Evolutionary conservation across 2,113 vertebrate species (phyloP).

Genomic region (Monarcha castaneiventris): DNA sequence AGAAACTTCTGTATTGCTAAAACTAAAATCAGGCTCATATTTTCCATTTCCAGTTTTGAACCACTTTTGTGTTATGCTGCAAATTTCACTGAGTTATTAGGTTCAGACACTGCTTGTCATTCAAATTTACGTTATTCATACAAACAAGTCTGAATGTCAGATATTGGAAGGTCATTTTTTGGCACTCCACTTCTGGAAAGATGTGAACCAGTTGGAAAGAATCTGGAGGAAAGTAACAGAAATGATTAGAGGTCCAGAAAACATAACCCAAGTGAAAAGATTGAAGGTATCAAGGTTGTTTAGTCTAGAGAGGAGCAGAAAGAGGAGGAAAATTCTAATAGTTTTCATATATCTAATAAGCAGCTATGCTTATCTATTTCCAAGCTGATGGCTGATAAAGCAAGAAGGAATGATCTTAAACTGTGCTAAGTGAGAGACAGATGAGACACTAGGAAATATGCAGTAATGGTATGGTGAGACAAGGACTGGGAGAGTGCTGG

Average conservation of each 20-base stretch:
- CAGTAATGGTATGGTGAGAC: neutral
- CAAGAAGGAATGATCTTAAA: neutral
- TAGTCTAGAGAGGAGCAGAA: neutral
- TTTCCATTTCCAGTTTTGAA: constrained; percentile 7
- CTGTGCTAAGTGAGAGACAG: neutral
- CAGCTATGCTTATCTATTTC: neutral
- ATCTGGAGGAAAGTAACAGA: neutral
- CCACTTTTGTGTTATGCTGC: neutral
- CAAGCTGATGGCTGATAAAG: neutral
- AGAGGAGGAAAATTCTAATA: neutral
- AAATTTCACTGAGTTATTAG: neutral
- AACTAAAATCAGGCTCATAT: neutral
- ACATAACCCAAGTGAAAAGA: neutral
- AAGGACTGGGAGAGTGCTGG: neutral
- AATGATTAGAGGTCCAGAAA: constrained; percentile 30
- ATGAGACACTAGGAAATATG: neutral
- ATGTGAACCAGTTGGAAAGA: constrained; percentile 18
- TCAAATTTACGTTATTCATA: neutral
- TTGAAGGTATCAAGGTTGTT: neutral
- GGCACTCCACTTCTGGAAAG: neutral
- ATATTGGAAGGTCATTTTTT: neutral
- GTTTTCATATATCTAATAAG: neutral
- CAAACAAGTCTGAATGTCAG: neutral
- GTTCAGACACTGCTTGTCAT: neutral
- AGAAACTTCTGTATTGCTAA: neutral